Percentiles rank a stretch among this genome's conserved stretches.
Evolutionary conservation across 1,140 invertebrate genomes (phyloP).

Genomic region (Littorina saxatilis): DNA sequence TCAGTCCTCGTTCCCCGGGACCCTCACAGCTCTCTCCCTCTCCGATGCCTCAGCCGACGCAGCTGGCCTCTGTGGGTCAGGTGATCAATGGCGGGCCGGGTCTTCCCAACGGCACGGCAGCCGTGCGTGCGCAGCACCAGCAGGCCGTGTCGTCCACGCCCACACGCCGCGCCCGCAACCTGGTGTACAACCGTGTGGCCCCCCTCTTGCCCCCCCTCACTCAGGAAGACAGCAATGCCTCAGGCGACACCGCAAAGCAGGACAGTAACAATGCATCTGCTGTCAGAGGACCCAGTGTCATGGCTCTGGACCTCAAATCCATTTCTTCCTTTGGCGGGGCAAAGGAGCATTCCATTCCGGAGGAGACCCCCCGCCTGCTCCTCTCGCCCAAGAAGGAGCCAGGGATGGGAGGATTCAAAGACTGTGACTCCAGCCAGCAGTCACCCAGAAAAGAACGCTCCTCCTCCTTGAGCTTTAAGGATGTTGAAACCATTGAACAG

Average conservation of each 20-base stretch:
- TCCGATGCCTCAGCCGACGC: neutral
- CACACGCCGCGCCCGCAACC: neutral
- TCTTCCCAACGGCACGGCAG: slow-evolving; percentile 1
- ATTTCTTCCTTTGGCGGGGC: neutral
- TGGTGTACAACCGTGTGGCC: slow-evolving; percentile 31
- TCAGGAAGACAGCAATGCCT: neutral
- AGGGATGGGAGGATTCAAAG: neutral
- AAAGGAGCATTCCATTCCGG: neutral
- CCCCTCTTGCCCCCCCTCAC: slow-evolving; percentile 26
- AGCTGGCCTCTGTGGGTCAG: no score
- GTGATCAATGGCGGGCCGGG: neutral
- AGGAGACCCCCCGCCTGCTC: slow-evolving; percentile 2
- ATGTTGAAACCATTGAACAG: neutral
- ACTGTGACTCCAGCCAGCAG: neutral
- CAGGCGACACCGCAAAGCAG: neutral
- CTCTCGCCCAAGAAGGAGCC: slow-evolving; percentile 2
- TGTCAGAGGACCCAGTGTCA: neutral
- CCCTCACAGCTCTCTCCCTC: neutral
- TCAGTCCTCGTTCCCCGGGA: slow-evolving; percentile 21
- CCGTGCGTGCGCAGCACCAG: neutral
- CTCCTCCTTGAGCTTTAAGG: neutral
- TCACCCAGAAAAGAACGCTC: neutral
- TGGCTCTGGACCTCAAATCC: slow-evolving; percentile 10
- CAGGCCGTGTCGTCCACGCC: neutral
- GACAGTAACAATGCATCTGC: neutral